Base-by-base conservation (phyloP, 1,140 invertebrate species). In the Tachypleus tridentatus region DNA sequence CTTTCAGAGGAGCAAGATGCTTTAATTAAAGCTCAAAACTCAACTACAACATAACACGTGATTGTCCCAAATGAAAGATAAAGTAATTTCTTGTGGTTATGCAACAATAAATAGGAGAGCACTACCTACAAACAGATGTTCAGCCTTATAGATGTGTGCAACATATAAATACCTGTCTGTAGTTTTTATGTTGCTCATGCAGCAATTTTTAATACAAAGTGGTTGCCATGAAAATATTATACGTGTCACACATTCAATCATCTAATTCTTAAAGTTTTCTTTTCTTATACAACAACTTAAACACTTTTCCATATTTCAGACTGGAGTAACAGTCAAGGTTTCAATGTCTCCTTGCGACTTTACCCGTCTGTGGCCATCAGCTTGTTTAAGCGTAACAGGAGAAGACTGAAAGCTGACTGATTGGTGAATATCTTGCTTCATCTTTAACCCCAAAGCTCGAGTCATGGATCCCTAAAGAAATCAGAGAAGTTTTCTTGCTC, bases 311-410 rank as follows among this genome's bases (percentile, higher is more conserved):
- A 57, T 11, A 11, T 11, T 57, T 57, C 56, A 73, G 48, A 73
- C 70, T 50, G 70, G 69, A 11, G 72, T 73, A 56, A 73, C 69
- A 10, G 72, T 72, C 48, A 72, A 63, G n/a, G 68, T 67, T 64
- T 86, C 85, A 68, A 86, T 86, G 73, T 87, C 85, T 54, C 85
- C 84, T 67, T 86, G 87, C 66, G 85, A 86, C 69, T 86, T 85
- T 11, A 86, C 84, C 10, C 86, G 77, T 57, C 85, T 79, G 70
- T 86, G 85, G 64, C 82, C 79, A 65, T 82, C 69, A 82, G 83
- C 83, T 52, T 73, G 74, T 68, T 75, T 57, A 11, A 29, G 56
- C 47, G 47, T 11, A 5, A 29, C 4, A 6, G 56, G 80, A 74
- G 73, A 80, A 4, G 56, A 54, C 60, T 64, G 58, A 58, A 53